Evolutionary conservation across 2,888 invertebrate genomes (phyloP).

Genomic region (Lasioglossum calceatum): DNA sequence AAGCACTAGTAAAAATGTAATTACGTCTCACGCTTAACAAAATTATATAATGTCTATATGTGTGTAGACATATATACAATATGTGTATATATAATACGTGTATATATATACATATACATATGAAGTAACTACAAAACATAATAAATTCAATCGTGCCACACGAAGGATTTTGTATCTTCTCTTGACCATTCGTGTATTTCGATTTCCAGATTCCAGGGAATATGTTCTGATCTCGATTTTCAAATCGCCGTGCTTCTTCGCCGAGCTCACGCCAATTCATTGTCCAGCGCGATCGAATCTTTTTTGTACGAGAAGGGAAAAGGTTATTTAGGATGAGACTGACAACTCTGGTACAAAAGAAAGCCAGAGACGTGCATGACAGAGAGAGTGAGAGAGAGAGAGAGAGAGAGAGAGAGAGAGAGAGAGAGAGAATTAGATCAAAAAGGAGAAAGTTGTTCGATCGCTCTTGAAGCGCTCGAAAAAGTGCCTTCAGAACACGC

Average conservation of each 20-base stretch:
- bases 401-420: not conserved
- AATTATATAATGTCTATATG: constrained; percentile 3
- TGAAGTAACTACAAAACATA: constrained; percentile 20
- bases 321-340: constrained; percentile 25
- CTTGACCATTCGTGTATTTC: constrained; percentile 50
- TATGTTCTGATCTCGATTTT: constrained; percentile 56
- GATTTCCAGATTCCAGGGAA: constrained; percentile 61
- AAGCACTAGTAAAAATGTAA: constrained; percentile 38
- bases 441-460: constrained; percentile 50
- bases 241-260: constrained; percentile 59
- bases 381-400: not conserved
- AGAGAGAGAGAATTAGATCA: constrained; percentile 1
- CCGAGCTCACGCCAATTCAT: constrained; percentile 52
- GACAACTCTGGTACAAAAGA: constrained; percentile 36
- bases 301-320: constrained; percentile 41
- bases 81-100: not conserved
- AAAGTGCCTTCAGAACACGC: constrained; percentile 76
- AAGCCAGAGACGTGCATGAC: not conserved
- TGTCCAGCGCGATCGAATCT: constrained; percentile 59
- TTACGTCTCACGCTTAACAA: constrained; percentile 26
- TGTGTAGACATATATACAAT: not conserved
- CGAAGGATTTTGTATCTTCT: constrained; percentile 29
- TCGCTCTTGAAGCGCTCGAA: constrained; percentile 66
- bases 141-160: constrained; percentile 13
- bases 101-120: not conserved